Evolutionary conservation across 2,797 vertebrate genomes (phyloP), one percentile per base, ranked within the genome.

Genomic region (Pangasius krempfi): DNA sequence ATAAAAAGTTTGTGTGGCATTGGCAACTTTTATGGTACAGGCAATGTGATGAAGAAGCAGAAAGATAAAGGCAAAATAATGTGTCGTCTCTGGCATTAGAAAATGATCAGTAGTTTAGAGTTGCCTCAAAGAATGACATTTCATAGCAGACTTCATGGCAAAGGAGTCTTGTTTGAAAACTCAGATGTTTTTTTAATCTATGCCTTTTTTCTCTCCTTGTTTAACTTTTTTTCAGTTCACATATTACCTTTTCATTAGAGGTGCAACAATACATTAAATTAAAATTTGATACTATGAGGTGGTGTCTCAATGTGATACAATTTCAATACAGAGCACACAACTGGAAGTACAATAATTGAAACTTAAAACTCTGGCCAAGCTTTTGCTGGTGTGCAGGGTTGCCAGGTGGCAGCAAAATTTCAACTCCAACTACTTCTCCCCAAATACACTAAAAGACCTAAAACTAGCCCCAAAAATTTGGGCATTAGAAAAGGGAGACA

Each of bases 41-140:
- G 25, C 40, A 52, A 76, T 76, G 47, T 52, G 40, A 44, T 16
- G 44, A 44, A 12, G 16, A 20, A 3, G 6, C 87, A 54, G 50
- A 33, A 52, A 33, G 85, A 86, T 88, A 78, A 89, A 88, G 84
- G 54, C 12, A 25, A 76, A 27, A 27, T 64, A 78, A 47, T 33
- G 68, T 62, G 68, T 62, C 70, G 20, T 91, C 81, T 87, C n/a
- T 50, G 88, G 81, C 73, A n/a, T 62, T 52, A 84, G 78, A 85
- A 87, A 89, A 80, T 54, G 72, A 86, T 86, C 89, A 87, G 88
- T 88, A 88, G 93, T 88, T 88, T 80, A 47, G 50, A 88, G 85
- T 91, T 54, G 90, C 92, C 89, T 54, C 76, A 73, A 93, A 90
- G 92, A 92, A 94, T 93, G 89, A 92, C 92, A 94, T 94, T 94